Evolutionary conservation across 2,888 invertebrate species (phyloP), one percentile per base, ranked within the genome.

Genomic region (Griposia aprilina): DNA sequence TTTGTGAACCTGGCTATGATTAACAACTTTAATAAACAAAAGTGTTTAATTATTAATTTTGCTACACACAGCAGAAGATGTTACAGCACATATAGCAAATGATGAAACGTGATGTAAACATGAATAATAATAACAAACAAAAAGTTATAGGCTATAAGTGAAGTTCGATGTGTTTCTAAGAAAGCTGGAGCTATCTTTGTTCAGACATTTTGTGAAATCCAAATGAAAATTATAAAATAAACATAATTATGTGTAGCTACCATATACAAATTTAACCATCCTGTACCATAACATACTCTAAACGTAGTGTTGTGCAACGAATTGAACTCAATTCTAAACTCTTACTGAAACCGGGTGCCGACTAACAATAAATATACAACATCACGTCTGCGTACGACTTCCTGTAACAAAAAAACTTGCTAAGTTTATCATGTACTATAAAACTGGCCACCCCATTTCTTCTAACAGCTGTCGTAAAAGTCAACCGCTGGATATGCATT

Each of bases 311-410:
- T 50, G n/a, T n/a, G n/a, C n/a, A n/a, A n/a, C n/a, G n/a, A n/a
- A n/a, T n/a, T n/a, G n/a, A n/a, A n/a, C n/a, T n/a, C n/a, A n/a
- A n/a, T n/a, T n/a, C n/a, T n/a, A 48, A 63, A 76, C 26, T 76
- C 20, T n/a, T 57, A n/a, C 73, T 23, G 65, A 57, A 50, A 69
- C 36, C 6, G 30, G 20, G 5, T 36, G 20, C 15, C 11, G 10
- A 67, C 30, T 41, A n/a, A 76, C 62, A 41, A 65, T 63, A 76
- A 60, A 67, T 66, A 10, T 30, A 48, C n/a, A 20, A 57, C 50
- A 30, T 26, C 23, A 52, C 8, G 52, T 0, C 45, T 45, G 45
- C 50, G 52, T 45, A 60, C 26, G 23, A 74, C 60, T 69, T 69
- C 5, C 8, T 36, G 57, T 23, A 2, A 13, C 41, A 76, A 76